Base-by-base conservation (phyloP, 2,113 vertebrate species). In the Trogon melanurus region DNA sequence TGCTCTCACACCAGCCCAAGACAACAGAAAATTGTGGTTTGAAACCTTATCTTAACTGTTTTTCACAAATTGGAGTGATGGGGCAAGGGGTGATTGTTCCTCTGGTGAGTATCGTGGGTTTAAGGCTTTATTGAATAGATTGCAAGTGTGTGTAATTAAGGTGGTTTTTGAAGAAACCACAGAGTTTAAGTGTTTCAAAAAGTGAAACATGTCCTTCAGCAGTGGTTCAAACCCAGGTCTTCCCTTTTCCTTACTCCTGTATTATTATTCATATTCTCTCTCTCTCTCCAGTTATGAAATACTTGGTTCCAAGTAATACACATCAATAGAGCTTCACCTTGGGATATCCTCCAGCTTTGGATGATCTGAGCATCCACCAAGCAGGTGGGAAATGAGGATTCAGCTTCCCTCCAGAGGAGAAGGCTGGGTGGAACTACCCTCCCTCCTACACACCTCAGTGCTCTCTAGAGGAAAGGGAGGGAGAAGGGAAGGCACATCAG, bases 221-320 rank as follows among this genome's bases (percentile, higher is more conserved):
- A 64, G 27, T 32, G n/a, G 36, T 88, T 94, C 36, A 30, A 76
- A 23, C 16, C 9, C 38, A 80, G 19, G 21, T 48, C 12, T 87
- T 93, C 72, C n/a, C 53, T 38, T 64, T 84, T 72, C 41, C 41
- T 82, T 75, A 34, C 36, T 92, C 30, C 56, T 97, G 83, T 92
- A 96, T 93, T 97, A 94, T 93, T 95, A 94, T 93, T 85, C 51
- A 44, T 76, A 78, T 73, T 73, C 72, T 92, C 30, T 67, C 65
- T 87, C 78, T 85, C 81, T 90, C 85, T 64, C 70, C 64, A 93
- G 22, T 90, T 73, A 93, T 95, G 67, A 95, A 95, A 94, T 90
- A 95, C 94, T 66, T 47, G 20, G 44, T 78, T 90, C 88, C 86
- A 74, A 94, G 82, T 54, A 91, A 86, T 86, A 34, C 66, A 76